A percentile compares a stretch with the other conserved stretches of the same genome.
These are phyloP conservation scores for Sphaerodactylus townsendi DNA, from an alignment of 2,113 vertebrate genomes.

Conservation along the genomic window DNA sequence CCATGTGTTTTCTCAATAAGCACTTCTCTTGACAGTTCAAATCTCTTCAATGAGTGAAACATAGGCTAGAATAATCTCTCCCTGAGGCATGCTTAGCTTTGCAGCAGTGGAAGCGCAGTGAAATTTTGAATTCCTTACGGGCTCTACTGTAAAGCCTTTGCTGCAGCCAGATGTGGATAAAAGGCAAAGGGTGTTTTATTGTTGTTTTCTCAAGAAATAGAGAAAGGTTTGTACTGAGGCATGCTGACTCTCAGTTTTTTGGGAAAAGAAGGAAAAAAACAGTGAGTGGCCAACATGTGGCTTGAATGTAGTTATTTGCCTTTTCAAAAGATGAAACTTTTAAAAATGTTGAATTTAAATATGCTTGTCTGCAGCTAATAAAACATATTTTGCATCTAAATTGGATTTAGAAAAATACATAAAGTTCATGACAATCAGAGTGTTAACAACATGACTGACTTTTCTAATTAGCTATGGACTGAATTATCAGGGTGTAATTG, in stretches of 20 bases:
- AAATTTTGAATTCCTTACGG: conserved; percentile 82
- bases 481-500: background rate
- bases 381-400: conserved; percentile 66
- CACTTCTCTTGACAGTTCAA: conserved; percentile 74
- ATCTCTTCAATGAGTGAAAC: too few relatives aligned
- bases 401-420: conserved; percentile 68
- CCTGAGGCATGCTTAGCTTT: conserved; percentile 65
- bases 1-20: conserved; percentile 78
- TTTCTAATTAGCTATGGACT: background rate
- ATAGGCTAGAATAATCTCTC: conserved; percentile 74
- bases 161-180: conserved; percentile 87
- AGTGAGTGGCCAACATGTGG: conserved; percentile 77
- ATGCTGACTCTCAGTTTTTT: conserved; percentile 54
- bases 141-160: conserved; percentile 82
- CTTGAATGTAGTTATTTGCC: conserved; percentile 67
- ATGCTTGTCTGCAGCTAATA: conserved; percentile 76
- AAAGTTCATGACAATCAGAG: conserved; percentile 59
- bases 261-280: conserved; percentile 8
- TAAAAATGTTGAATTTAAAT: conserved; percentile 75
- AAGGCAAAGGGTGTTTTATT: conserved; percentile 87
- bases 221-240: conserved; percentile 78
- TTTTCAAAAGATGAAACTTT: conserved; percentile 72
- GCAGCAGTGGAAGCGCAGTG: conserved; percentile 71
- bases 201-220: conserved; percentile 84
- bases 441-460: conserved; percentile 25